Evolutionary conservation across 2,888 invertebrate species (phyloP).

Genomic region (Drosophila putrida): DNA sequence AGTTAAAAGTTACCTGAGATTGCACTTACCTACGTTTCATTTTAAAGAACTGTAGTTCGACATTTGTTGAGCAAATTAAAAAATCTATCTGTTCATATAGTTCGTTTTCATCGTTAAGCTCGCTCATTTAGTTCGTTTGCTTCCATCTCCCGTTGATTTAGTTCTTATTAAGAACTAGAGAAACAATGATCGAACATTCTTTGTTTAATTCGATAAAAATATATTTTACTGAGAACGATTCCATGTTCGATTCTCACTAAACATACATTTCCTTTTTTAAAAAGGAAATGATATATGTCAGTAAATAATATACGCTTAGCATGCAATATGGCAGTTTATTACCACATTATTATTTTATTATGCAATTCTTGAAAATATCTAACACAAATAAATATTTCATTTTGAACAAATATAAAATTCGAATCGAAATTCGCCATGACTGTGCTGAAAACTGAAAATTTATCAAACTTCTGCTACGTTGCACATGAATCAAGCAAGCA

Average conservation of each 20-base stretch:
- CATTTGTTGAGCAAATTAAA: not conserved
- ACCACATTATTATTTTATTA: slow-evolving; percentile 38
- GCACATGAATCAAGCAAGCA: slow-evolving; percentile 46
- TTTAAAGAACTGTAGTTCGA: not conserved
- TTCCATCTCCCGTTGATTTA: not conserved
- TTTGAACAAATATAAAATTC: not conserved
- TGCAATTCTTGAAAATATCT: slow-evolving; percentile 25
- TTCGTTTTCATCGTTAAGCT: not conserved
- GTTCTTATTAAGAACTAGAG: too few relatives aligned
- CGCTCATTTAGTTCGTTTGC: not conserved
- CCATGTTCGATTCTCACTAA: too few relatives aligned
- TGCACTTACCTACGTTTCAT: not conserved
- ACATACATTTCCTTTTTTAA: too few relatives aligned
- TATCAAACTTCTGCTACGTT: slow-evolving; percentile 71
- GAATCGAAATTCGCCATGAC: slow-evolving; percentile 13
- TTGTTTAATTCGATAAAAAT: too few relatives aligned
- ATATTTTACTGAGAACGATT: too few relatives aligned
- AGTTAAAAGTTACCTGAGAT: too few relatives aligned
- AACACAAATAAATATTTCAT: not conserved
- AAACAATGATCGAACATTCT: too few relatives aligned
- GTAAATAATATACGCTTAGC: too few relatives aligned
- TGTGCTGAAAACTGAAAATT: slow-evolving; percentile 61
- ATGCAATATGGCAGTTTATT: not conserved
- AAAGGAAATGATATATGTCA: too few relatives aligned
- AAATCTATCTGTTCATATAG: not conserved